Base-by-base conservation (phyloP, 2,888 invertebrate genomes). In the Nomada ferruginata region DNA sequence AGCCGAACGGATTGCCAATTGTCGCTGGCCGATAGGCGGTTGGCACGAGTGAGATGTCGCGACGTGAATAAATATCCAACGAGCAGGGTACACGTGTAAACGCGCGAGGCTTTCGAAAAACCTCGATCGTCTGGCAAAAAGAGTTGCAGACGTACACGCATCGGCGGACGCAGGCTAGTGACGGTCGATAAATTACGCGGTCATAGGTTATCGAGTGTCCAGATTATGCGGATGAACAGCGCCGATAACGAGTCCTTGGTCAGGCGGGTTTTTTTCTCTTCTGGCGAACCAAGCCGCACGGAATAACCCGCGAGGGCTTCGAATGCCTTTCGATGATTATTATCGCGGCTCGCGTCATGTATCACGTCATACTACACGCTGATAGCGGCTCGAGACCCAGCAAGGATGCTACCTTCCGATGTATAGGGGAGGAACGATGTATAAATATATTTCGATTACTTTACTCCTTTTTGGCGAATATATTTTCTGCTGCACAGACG, bases 321-420 rank as follows among this genome's bases (percentile, higher is more conserved):
- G 78, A 79, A 85, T 87, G 79, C 76, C 89, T 83, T 87, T 83
- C 83, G 87, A 89, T 80, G 87, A 88, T 88, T 87, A 89, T 89
- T 88, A 88, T 88, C 89, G 77, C 76, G 63, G 74, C 71, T 76
- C 72, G 73, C 76, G 89, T 88, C 87, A 88, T 88, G 87, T 88
- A 88, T 87, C 87, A 87, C 87, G 85, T 88, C 87, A 85, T 87
- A 85, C 80, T 89, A 89, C 87, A 89, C 78, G 87, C 78, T 83
- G 86, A 87, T 86, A 86, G 88, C 76, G 64, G 76, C 66, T 44
- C 57, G 61, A 50, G 26, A 61, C 63, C 64, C 53, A 57, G 73
- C 73, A 57, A 84, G 74, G 85, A 84, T 71, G 75, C 75, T 79
- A 79, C 85, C 75, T 79, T 70, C 72, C 71, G 82, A 80, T 76